Base-by-base conservation (phyloP, 2,797 vertebrate species). In the Acanthis flammea region DNA sequence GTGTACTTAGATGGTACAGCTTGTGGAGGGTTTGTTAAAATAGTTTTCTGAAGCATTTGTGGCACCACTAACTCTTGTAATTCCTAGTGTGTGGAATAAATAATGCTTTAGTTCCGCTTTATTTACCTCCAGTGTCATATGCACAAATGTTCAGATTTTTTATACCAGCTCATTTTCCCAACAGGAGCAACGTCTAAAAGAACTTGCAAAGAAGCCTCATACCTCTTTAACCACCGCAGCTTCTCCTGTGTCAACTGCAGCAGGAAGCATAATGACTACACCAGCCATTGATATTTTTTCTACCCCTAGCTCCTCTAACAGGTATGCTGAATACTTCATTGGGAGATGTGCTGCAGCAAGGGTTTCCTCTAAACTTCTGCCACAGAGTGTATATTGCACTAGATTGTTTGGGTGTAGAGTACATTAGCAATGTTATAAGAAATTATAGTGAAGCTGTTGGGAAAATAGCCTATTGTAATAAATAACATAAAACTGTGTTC, bases 281-380 rank as follows among this genome's bases (percentile, higher is more conserved):
- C 98, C 99, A 96, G 98, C 98, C 96, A 99, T 99, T 53, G 99
- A 99, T 97, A 99, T 99, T 90, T 99, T 99, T 98, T 99, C 99
- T 83, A 99, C 99, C 45, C 99, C 99, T 87, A 99, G 99, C 98
- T 99, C 99, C 98, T 99, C 99, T 87, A 99, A 99, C 94, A 99
- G 99, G 99, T 99, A 97, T 9, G 73, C 27, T 60, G 60, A 62
- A 11, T 71, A 28, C 44, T 92, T 53, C 13, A 2, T 45, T 44
- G 9, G 12, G 45, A 55, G 39, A 9, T 68, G 54, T 5, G 3
- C 25, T 79, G 42, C 30, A 60, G 39, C 21, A 19, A 7, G 18
- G 7, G 5, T 23, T 83, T 86, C 58, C 30, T 90, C 41, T 68
- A 7, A n/a, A 31, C 19, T 45, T 70, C 45, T 77, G 22, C 24